These are phyloP conservation scores for Megaceryle alcyon DNA, from an alignment of 2,797 vertebrate genomes.

Conservation along the genomic window DNA sequence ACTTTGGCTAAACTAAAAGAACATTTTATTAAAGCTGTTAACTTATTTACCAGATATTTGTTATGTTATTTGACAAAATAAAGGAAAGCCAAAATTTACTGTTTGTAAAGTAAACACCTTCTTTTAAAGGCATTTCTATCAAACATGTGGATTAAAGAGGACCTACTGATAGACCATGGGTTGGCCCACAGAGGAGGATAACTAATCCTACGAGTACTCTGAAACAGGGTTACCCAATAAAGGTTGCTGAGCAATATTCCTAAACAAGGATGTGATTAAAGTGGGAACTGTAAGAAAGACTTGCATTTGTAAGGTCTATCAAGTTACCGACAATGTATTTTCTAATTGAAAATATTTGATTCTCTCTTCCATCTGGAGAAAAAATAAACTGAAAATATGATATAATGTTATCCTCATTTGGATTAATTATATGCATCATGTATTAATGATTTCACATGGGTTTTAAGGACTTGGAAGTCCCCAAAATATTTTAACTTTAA, in stretches of 20 bases:
- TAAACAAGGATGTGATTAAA: not conserved
- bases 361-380: not conserved
- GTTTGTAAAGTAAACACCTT: not conserved
- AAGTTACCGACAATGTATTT: not conserved
- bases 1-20: not conserved
- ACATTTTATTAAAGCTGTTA: not conserved
- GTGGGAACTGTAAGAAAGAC: not conserved
- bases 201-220: not conserved
- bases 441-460: not conserved
- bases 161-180: not conserved
- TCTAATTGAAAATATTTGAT: not conserved
- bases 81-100: not conserved
- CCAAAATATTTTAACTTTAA: not conserved
- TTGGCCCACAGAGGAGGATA: not conserved
- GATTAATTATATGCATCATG: not conserved
- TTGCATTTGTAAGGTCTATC: not conserved
- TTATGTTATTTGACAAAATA: not conserved
- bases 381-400: not conserved
- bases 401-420: not conserved
- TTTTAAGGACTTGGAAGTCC: not conserved
- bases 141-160: not conserved
- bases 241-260: not conserved
- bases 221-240: not conserved
- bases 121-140: not conserved
- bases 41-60: not conserved